Percentiles rank a stretch among this genome's conserved stretches.
Conservation (phyloP, 2,113 vertebrate genomes). For the Rhinolophus sinicus region DNA sequence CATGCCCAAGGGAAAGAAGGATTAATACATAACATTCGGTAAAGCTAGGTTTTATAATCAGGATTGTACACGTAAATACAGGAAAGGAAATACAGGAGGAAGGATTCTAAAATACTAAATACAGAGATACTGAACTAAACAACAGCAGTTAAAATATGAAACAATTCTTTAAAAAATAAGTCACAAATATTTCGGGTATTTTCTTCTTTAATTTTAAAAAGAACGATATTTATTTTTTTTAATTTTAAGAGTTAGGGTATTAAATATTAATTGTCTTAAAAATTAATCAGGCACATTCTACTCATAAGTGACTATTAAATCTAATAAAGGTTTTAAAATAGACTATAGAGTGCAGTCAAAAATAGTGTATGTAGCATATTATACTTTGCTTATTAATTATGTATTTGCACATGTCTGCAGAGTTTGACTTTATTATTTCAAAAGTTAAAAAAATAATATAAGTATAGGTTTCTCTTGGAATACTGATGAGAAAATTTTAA, state of each 20-base stretch:
- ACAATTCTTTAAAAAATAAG: conserved; percentile 69
- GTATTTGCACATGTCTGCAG: conserved; percentile 28
- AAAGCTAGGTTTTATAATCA: conserved; percentile 72
- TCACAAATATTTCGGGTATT: conserved; percentile 61
- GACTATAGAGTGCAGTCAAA: conserved; percentile 9
- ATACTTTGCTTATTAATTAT: conserved; percentile 47
- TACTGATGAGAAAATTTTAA: conserved; percentile 40
- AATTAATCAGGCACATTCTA: conserved; percentile 68
- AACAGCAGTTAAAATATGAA: conserved; percentile 71
- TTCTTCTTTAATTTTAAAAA: conserved; percentile 8
- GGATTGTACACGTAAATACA: neutral
- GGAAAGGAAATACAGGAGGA: conserved; percentile 66
- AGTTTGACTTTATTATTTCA: conserved; percentile 60
- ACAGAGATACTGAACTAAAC: conserved; percentile 51
- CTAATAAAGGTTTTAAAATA: conserved; percentile 48
- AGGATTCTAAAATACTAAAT: conserved; percentile 59
- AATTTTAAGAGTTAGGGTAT: conserved; percentile 53
- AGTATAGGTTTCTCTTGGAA: neutral
- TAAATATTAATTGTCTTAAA: conserved; percentile 64
- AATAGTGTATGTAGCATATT: conserved; percentile 23
- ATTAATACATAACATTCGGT: conserved; percentile 78
- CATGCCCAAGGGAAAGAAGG: conserved; percentile 37
- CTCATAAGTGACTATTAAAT: conserved; percentile 50
- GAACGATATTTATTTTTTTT: conserved; percentile 75
- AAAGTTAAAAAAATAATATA: neutral